phyloP scores from a whole-genome alignment of 2,113 vertebrate species.

The Megalops atlanticus region DNA sequence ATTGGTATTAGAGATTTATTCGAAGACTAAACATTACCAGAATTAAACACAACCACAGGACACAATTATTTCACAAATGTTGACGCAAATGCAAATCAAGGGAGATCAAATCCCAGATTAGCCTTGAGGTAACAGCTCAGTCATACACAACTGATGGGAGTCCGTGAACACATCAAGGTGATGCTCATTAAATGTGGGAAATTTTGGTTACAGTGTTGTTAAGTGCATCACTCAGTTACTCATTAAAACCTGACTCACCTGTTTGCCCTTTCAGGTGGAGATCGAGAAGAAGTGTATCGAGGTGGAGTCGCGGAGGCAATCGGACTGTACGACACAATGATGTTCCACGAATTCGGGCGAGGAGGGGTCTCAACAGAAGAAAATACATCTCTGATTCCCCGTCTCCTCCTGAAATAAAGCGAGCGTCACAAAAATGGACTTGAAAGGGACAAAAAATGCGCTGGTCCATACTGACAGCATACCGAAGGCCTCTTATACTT shows the following conservation, averaged over 20 bases:
- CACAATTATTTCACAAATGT: too few relatives aligned
- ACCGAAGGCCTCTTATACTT: not conserved
- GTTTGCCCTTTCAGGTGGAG: conserved; percentile 78
- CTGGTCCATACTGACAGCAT: not conserved
- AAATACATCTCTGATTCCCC: not conserved
- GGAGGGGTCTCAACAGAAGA: not conserved
- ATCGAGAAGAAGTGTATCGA: conserved; percentile 95
- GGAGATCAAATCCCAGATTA: too few relatives aligned
- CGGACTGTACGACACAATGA: conserved; percentile 83
- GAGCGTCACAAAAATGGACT: not conserved
- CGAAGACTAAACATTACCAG: too few relatives aligned
- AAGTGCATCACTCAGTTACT: not conserved
- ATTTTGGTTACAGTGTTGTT: not conserved
- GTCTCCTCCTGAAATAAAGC: not conserved
- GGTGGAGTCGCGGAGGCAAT: conserved; percentile 78
- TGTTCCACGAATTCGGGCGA: conserved; percentile 33
- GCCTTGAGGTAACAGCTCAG: too few relatives aligned
- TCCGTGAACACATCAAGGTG: not conserved
- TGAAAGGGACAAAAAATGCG: not conserved
- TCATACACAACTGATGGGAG: not conserved
- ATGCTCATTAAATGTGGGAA: not conserved
- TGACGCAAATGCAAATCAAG: too few relatives aligned
- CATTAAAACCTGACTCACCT: not conserved
- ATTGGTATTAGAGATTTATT: too few relatives aligned
- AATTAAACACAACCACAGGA: too few relatives aligned